Base-by-base conservation (phyloP, 2,797 vertebrate genomes). In the Decapterus maruadsi region DNA sequence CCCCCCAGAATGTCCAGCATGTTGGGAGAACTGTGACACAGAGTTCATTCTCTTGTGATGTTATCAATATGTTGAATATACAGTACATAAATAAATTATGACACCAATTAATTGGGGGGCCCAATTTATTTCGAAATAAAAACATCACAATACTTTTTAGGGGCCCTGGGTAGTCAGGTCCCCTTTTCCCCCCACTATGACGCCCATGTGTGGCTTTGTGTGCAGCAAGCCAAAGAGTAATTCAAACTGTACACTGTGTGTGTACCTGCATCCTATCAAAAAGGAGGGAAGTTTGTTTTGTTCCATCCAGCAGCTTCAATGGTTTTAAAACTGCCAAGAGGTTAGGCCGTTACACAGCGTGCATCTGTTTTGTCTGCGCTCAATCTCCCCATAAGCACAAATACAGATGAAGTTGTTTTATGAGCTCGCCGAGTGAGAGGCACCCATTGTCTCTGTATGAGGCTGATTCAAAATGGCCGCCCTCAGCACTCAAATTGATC, bases 401-500 rank as follows among this genome's bases (percentile, higher is more conserved):
- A 91, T 75, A 83, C 78, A 75, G 80, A 87, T 87, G 79, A 92
- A 89, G 89, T 88, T 87, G 74, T 90, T 92, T 93, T 90, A 89
- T 84, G 87, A 92, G 90, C 85, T 89, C 29, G 31, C 90, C n/a
- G 70, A 80, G 86, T 73, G 82, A 81, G 88, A 88, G 90, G 77
- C 81, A 72, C 81, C 85, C 85, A 87, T 91, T 92, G 90, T 92
- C 92, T 91, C 91, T 88, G 89, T 90, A 70, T 93, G 92, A 88
- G 89, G 90, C 92, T 94, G 89, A 84, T 90, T 94, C 91, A 92
- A 94, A 93, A 95, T 92, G 91, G 90, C 91, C 72, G 90, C 91
- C 88, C 86, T 90, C 87, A 71, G 88, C 87, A 86, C 90, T 92
- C 91, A 94, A 92, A 94, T 93, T 91, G 93, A 91, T 94, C 92